Percentiles rank a stretch among this genome's conserved stretches.
Conservation (phyloP, 2,888 invertebrate species). For the Ectobius pallidus region DNA sequence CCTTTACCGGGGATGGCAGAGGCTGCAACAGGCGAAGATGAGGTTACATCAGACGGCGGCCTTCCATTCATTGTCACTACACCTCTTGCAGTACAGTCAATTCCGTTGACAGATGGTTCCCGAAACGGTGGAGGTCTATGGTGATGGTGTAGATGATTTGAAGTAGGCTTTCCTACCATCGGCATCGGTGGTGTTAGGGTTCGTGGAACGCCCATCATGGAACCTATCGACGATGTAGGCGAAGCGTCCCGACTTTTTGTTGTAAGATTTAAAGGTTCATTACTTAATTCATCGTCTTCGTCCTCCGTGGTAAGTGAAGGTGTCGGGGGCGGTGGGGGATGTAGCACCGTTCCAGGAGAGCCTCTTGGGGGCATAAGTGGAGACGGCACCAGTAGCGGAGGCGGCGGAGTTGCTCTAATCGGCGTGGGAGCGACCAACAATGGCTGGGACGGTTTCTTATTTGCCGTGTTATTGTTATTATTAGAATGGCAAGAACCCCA, state of each 20-base stretch:
- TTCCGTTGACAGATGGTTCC: slow-evolving; percentile 40
- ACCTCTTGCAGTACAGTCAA: slow-evolving; percentile 14
- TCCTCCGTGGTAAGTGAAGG: slow-evolving; percentile 38
- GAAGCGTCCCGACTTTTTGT: slow-evolving; percentile 52
- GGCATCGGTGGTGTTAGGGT: slow-evolving; percentile 34
- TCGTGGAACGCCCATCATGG: slow-evolving; percentile 29
- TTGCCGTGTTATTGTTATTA: slow-evolving; percentile 5
- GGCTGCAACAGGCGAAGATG: slow-evolving; percentile 33
- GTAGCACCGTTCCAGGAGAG: slow-evolving; percentile 37
- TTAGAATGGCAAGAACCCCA: slow-evolving; percentile 51
- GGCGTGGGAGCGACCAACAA: slow-evolving; percentile 38
- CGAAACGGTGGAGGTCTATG: slow-evolving; percentile 44
- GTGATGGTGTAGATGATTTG: slow-evolving; percentile 19
- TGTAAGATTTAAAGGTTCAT: slow-evolving; percentile 54
- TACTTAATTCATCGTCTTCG: slow-evolving; percentile 43
- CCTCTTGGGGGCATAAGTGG: slow-evolving; percentile 36
- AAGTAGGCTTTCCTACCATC: slow-evolving; percentile 46
- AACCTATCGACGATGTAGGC: slow-evolving; percentile 51
- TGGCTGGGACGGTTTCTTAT: slow-evolving; percentile 30
- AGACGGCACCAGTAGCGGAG: slow-evolving; percentile 35
- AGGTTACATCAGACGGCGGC: slow-evolving; percentile 36
- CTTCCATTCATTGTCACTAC: slow-evolving; percentile 39
- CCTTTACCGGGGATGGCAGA: slow-evolving; percentile 5
- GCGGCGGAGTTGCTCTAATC: slow-evolving; percentile 39
- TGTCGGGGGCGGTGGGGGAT: slow-evolving; percentile 36